Base-by-base conservation (phyloP, 2,888 invertebrate species). In the Aleiodes testaceus region DNA sequence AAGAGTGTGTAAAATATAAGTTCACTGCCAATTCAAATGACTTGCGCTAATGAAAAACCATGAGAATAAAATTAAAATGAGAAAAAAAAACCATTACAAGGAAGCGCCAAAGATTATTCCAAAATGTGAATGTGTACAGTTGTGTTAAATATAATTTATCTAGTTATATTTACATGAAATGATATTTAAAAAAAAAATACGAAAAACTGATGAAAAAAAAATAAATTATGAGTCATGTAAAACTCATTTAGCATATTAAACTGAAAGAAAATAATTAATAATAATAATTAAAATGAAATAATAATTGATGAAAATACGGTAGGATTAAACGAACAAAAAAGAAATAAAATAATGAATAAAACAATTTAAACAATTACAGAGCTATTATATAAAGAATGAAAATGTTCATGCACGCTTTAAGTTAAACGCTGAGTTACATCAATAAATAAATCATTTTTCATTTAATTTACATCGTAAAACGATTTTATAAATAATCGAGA, bases 11-110 rank as follows among this genome's bases (percentile, higher is more conserved):
- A 75, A 76, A 67, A 77, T 45, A 69, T 76, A 78, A 78, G 84
- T 82, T 85, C 84, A 85, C 85, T 84, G 84, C 85, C 85, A 85
- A 36, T 79, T 79, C 78, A 79, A 82, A 82, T 77, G 82, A 83
- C 83, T 84, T 82, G 84, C 79, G 81, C 83, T 80, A 70, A 76
- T 70, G 63, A 74, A 66, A 52, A 65, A 72, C 44, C 74, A 79
- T 47, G 52, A 20, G 49, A 70, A 26, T 63, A 61, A 44, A 47
- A 26, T 26, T 26, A 69, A 22, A 45, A 66, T 59, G 12, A n/a
- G n/a, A 11, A 49, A 49, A 66, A 36, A 49, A 45, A 75, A 66
- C 71, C 49, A 75, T 64, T 66, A 36, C 7, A 36, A 36, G 7
- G 36, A 26, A 61, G 52, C 59, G 59, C 59, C 59, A 59, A 55